A percentile compares a stretch with the other conserved stretches of the same genome.
phyloP scores from a whole-genome alignment of 2,888 invertebrate genomes.

The Onthophagus sagittarius region DNA sequence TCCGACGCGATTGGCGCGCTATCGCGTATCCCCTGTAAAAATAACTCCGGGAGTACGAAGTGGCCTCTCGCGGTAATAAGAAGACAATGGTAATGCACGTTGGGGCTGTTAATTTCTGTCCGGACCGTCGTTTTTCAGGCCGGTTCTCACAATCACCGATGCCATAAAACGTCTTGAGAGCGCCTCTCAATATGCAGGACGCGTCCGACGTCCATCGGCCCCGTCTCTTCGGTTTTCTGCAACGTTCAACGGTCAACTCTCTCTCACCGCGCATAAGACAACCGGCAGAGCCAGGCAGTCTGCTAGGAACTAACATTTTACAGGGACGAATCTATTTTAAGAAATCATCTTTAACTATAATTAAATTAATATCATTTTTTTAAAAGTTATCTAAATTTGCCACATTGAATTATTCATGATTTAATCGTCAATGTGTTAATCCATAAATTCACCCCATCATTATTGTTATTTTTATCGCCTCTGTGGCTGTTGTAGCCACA shows the following conservation, averaged over 20 bases:
- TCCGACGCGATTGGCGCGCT: neutral
- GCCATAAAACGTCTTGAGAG: slow-evolving; percentile 41
- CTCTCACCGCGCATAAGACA: neutral
- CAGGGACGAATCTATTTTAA: neutral
- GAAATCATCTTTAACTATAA: neutral
- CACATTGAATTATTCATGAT: too few species aligned
- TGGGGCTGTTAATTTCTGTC: slow-evolving; percentile 28
- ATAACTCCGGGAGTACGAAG: neutral
- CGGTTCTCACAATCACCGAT: slow-evolving; percentile 45
- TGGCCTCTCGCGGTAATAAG: slow-evolving; percentile 15
- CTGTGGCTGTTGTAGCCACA: too few species aligned
- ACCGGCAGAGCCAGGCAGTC: slow-evolving; percentile 45
- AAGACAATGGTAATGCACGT: slow-evolving; percentile 25
- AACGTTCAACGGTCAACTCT: neutral
- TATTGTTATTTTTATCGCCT: too few species aligned
- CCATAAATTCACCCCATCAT: too few species aligned
- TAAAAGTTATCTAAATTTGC: too few species aligned
- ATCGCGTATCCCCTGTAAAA: neutral
- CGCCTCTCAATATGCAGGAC: slow-evolving; percentile 45
- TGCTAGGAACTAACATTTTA: slow-evolving; percentile 34
- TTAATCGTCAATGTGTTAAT: too few species aligned
- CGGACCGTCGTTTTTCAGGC: slow-evolving; percentile 35
- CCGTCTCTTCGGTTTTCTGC: slow-evolving; percentile 31
- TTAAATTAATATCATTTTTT: too few species aligned
- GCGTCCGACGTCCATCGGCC: slow-evolving; percentile 45